Evolutionary conservation across 23 tunicate species (phyloP).

Genomic region (Ciona savignyi): DNA sequence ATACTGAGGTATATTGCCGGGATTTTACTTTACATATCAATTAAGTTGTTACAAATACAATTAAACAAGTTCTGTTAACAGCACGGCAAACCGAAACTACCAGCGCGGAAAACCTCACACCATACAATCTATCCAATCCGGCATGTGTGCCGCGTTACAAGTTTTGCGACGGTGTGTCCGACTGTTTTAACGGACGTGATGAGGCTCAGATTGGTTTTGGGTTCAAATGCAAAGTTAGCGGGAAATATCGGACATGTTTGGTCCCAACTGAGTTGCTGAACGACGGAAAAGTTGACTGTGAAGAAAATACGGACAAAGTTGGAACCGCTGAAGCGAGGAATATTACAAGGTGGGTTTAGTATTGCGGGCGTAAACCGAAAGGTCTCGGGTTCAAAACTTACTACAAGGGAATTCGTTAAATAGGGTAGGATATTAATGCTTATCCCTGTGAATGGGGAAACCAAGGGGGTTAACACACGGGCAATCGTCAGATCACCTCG

Average conservation of each 20-base stretch:
- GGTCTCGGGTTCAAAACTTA: neutral
- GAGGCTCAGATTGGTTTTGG: slow-evolving; percentile 37
- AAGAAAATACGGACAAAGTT: slow-evolving; percentile 22
- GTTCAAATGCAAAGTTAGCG: slow-evolving; percentile 31
- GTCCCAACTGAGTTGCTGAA: slow-evolving; percentile 24
- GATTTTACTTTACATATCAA: no score
- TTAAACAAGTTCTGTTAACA: no score
- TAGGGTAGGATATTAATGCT: no score
- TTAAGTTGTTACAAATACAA: no score
- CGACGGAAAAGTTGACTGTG: slow-evolving; percentile 36
- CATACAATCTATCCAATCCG: slow-evolving; percentile 21
- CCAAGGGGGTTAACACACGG: no score
- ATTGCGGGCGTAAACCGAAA: neutral
- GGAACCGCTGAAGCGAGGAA: neutral
- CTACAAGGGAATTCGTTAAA: no score
- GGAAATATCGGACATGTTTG: slow-evolving; percentile 23
- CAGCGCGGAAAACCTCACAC: no score
- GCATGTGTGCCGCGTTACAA: slow-evolving; percentile 28
- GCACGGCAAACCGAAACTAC: no score
- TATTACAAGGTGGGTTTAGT: neutral
- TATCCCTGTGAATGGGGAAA: no score
- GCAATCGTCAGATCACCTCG: no score
- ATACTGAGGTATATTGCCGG: no score
- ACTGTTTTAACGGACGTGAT: slow-evolving; percentile 35
- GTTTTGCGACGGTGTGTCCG: slow-evolving; percentile 44